Percentiles rank a stretch among this genome's conserved stretches.
Evolutionary conservation across 1,140 invertebrate genomes (phyloP).

Genomic region (Harlomillsia oculata): DNA sequence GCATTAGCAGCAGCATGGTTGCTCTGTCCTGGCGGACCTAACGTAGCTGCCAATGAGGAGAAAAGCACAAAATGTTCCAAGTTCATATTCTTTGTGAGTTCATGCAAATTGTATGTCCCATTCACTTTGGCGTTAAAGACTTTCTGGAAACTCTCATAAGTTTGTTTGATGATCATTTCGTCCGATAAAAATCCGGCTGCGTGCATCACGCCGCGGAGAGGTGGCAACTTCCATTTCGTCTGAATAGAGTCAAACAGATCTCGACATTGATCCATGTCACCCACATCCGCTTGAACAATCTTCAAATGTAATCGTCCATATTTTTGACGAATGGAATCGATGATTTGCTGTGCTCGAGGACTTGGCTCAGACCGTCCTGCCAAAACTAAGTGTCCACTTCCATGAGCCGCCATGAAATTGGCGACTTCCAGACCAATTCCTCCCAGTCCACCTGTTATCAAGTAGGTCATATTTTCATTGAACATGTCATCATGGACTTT

Average conservation of each 20-base stretch:
- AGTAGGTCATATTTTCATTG: conserved; percentile 4
- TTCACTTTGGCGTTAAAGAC: conserved; percentile 19
- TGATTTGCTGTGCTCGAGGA: background rate
- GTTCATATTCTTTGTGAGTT: conserved; percentile 3
- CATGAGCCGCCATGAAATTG: conserved; percentile 13
- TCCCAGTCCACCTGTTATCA: conserved; percentile 21
- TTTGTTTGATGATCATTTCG: conserved; percentile 2
- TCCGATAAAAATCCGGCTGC: conserved; percentile 11
- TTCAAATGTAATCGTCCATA: background rate
- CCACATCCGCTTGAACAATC: conserved; percentile 11
- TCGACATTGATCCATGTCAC: conserved; percentile 5
- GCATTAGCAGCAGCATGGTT: conserved; percentile 15
- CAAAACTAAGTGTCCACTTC: conserved; percentile 13
- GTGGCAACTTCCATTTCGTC: background rate
- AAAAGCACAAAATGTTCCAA: conserved; percentile 15
- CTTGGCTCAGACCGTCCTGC: conserved; percentile 2
- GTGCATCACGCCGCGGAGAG: conserved; percentile 16
- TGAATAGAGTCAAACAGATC: background rate
- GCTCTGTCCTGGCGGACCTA: background rate
- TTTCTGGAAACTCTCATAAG: conserved; percentile 5
- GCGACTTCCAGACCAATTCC: conserved; percentile 24
- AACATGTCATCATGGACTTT: background rate
- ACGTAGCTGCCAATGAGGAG: background rate
- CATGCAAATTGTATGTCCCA: conserved; percentile 20
- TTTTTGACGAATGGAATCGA: background rate